Conservation (phyloP, 2,888 invertebrate genomes). For the Clanis bilineata region DNA sequence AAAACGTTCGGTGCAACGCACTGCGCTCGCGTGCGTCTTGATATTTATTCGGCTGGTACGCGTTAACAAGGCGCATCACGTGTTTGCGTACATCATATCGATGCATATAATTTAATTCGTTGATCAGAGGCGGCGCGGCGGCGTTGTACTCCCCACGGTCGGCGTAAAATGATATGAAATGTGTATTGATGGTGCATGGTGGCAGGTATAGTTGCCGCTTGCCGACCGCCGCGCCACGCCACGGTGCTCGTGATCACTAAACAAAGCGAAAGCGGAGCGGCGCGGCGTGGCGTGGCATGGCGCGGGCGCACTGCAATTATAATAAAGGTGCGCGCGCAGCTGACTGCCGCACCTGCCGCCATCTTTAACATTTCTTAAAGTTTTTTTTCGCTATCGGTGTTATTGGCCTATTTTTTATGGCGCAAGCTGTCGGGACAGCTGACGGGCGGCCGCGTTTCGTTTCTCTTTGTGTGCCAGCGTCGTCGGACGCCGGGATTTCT, state of each 20-base stretch:
- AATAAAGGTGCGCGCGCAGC: conserved; percentile 78
- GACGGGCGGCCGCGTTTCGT: conserved; percentile 47
- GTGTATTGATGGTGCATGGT: too few species aligned
- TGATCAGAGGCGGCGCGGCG: conserved; percentile 27
- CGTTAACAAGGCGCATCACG: conserved; percentile 13
- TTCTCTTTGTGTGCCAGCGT: conserved; percentile 30
- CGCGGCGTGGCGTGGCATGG: conserved; percentile 46
- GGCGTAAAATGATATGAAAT: conserved; percentile 49
- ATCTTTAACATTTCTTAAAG: conserved; percentile 76
- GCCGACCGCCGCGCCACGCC: background rate
- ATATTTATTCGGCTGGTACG: conserved; percentile 2
- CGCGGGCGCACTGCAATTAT: conserved; percentile 64
- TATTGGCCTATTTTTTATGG: conserved; percentile 82
- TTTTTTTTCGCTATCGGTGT: conserved; percentile 77
- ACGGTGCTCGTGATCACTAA: conserved; percentile 45
- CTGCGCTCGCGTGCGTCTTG: conserved; percentile 1
- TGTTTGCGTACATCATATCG: conserved; percentile 13
- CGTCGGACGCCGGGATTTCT: conserved; percentile 40
- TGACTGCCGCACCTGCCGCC: conserved; percentile 75
- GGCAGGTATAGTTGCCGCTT: too few species aligned
- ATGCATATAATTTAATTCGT: conserved; percentile 16
- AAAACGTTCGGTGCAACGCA: conserved; percentile 5
- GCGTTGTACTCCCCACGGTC: conserved; percentile 22
- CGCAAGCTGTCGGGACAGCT: conserved; percentile 77
- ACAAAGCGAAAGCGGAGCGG: conserved; percentile 60